Evolutionary conservation across 2,888 invertebrate genomes (phyloP).

Genomic region (Catocala sponsa): DNA sequence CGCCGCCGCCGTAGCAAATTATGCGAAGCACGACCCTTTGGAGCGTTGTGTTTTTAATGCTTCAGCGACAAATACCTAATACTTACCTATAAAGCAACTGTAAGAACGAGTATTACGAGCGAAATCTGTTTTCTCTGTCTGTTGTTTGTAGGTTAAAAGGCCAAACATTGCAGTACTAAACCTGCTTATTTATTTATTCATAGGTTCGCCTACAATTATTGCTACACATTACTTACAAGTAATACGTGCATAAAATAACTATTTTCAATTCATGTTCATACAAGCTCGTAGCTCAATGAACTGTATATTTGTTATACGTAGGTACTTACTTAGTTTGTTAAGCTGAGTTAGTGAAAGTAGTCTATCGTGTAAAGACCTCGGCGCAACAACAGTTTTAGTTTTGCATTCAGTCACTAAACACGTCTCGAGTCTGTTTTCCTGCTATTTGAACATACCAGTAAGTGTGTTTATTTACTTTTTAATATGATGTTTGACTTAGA

Average conservation of each 20-base stretch:
- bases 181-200: too few relatives aligned
- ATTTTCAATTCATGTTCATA: too few relatives aligned
- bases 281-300: too few relatives aligned
- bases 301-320: too few relatives aligned
- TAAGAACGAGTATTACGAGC: too few relatives aligned
- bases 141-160: too few relatives aligned
- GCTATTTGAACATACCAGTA: constrained; percentile 11
- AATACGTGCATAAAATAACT: too few relatives aligned
- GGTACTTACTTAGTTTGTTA: too few relatives aligned
- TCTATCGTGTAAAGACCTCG: constrained; percentile 22
- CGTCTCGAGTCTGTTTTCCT: constrained; percentile 5
- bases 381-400: constrained; percentile 13
- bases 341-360: constrained; percentile 44
- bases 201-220: too few relatives aligned
- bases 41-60: not conserved
- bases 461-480: constrained; percentile 1
- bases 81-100: not conserved
- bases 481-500: not conserved
- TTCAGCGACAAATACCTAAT: not conserved
- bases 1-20: constrained; percentile 9
- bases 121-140: too few relatives aligned
- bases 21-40: constrained; percentile 35
- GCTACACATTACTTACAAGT: too few relatives aligned
- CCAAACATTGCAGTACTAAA: too few relatives aligned
- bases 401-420: constrained; percentile 7